phyloP scores from a whole-genome alignment of 2,113 vertebrate genomes.

The Blennius ocellaris region DNA sequence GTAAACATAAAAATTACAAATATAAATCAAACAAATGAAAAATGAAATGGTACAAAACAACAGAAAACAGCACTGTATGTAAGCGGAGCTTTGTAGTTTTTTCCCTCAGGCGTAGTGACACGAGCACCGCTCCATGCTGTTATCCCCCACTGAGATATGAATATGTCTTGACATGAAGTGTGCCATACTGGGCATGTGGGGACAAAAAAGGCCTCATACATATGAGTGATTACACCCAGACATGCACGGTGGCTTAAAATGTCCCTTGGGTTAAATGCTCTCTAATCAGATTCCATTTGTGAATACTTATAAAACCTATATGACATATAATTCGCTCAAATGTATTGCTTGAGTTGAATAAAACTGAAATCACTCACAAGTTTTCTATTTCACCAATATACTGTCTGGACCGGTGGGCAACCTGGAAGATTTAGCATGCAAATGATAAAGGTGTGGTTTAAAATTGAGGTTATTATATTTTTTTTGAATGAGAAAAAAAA shows the following conservation, averaged over 20 bases:
- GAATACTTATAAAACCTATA: too few species aligned
- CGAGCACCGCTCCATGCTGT: neutral
- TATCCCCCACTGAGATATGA: constrained; percentile 14
- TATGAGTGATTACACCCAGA: neutral
- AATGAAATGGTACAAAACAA: neutral
- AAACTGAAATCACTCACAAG: neutral
- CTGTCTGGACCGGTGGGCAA: neutral
- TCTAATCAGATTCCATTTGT: neutral
- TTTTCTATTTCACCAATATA: too few species aligned
- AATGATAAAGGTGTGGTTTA: constrained; percentile 20
- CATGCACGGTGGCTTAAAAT: neutral
- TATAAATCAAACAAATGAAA: too few species aligned
- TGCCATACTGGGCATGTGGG: neutral
- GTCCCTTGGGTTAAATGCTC: neutral
- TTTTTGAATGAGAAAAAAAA: constrained; percentile 25
- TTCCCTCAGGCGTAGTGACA: neutral
- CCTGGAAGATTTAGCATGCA: constrained; percentile 8
- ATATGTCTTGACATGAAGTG: neutral
- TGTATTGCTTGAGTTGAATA: neutral
- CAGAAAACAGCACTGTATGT: neutral
- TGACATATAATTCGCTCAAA: neutral
- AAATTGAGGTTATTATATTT: constrained; percentile 10
- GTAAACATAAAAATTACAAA: too few species aligned
- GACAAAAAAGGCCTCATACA: neutral
- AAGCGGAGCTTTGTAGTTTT: neutral